Percentiles rank a stretch among this genome's conserved stretches.
These are phyloP conservation scores for Brenthis daphne DNA, from an alignment of 2,888 invertebrate species.

Conservation along the genomic window DNA sequence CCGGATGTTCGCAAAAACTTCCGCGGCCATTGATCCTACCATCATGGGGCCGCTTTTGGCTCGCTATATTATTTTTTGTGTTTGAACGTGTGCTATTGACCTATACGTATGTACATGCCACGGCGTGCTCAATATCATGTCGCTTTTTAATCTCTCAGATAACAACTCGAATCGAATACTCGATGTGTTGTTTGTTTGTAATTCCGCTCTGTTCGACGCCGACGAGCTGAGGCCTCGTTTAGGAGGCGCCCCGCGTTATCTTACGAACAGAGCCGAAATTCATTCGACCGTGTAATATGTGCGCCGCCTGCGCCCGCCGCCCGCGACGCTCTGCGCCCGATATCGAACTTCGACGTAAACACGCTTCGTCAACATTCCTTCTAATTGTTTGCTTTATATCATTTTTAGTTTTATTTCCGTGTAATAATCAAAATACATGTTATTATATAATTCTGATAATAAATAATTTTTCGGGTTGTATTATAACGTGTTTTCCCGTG, in stretches of 20 bases:
- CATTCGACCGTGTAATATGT: conserved; percentile 65
- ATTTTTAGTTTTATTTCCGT: conserved; percentile 25
- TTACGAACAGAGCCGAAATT: conserved; percentile 64
- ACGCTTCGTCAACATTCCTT: conserved; percentile 17
- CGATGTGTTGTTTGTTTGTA: conserved; percentile 68
- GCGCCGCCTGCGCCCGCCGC: conserved; percentile 42
- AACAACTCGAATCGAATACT: conserved; percentile 54
- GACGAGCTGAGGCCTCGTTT: conserved; percentile 66
- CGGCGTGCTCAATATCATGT: conserved; percentile 50
- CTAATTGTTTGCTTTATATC: conserved; percentile 21
- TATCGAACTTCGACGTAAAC: conserved; percentile 25
- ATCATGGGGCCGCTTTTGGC: conserved; percentile 54
- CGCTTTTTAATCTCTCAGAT: conserved; percentile 57
- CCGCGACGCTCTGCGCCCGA: conserved; percentile 20
- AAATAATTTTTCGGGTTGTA: too few species aligned
- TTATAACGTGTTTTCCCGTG: too few species aligned
- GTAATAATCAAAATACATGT: conserved; percentile 6
- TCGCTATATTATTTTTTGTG: conserved; percentile 55
- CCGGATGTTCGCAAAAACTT: conserved; percentile 65
- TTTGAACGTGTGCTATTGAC: conserved; percentile 60
- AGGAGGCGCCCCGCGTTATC: conserved; percentile 74
- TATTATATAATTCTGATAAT: too few species aligned
- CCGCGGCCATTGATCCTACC: conserved; percentile 62
- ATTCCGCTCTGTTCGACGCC: conserved; percentile 53
- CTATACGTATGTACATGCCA: conserved; percentile 43